Base-by-base conservation (phyloP, 2,797 vertebrate species). In the Rhadinocentrus ornatus region DNA sequence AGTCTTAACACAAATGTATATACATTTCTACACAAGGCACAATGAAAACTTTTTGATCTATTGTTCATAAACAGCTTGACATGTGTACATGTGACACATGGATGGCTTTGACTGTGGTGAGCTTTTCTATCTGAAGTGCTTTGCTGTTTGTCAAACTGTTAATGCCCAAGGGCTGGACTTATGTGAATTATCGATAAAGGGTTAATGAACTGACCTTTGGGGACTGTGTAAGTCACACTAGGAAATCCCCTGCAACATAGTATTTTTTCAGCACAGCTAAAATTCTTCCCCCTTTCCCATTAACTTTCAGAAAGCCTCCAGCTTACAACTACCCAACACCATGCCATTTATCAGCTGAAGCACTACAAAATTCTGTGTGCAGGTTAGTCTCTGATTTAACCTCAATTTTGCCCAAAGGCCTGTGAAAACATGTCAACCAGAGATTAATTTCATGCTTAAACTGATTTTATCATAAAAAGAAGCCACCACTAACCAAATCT, bases 121-220 rank as follows among this genome's bases (percentile, higher is more conserved):
- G 64, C 41, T 60, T 79, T 76, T 83, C 86, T 86, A 83, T 80
- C 59, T 64, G 57, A 24, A 83, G 60, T 57, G 71, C 62, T 66
- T 63, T 81, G 74, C 73, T 88, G 78, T 82, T 82, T 86, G 75
- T 81, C 52, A 61, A 71, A 76, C 65, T 84, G 74, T 83, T 89
- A 80, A 88, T 60, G 89, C 89, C 83, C 62, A 26, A 66, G 65
- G 83, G 66, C 82, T 80, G 65, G 69, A 81, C 73, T 62, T 74
- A 68, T 65, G 62, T 60, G 52, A 77, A 76, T 85, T 81, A 90
- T 92, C 91, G 88, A 87, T 89, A 83, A 83, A 74, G 73, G 90
- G 87, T 91, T 93, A 93, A 92, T 91, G 80, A 93, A 71, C 85
- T 92, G 86, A 92, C 89, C 88, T 86, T 78, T 80, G 46, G 52